Conservation (phyloP, 2,888 invertebrate species). For the Drosophila histrio region DNA sequence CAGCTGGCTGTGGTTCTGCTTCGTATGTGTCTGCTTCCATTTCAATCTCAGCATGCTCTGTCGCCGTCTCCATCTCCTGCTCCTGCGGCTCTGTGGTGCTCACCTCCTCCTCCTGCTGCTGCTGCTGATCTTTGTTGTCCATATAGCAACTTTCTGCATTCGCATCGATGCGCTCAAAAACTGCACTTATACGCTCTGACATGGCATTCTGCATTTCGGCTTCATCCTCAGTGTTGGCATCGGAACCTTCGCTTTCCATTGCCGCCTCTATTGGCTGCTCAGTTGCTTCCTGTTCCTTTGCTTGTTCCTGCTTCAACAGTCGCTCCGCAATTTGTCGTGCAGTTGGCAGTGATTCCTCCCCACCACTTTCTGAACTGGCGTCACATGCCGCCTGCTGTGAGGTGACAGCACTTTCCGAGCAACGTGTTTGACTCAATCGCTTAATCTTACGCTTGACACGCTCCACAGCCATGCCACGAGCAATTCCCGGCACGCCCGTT, state of each 20-base stretch:
- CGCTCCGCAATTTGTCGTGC: slow-evolving; percentile 82
- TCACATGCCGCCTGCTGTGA: slow-evolving; percentile 15
- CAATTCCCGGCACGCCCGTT: slow-evolving; percentile 77
- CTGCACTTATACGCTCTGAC: slow-evolving; percentile 32
- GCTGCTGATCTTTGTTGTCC: not conserved
- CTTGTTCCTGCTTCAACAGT: slow-evolving; percentile 57
- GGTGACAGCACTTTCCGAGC: slow-evolving; percentile 35
- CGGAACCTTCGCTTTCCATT: slow-evolving; percentile 39
- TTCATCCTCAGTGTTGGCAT: slow-evolving; percentile 47
- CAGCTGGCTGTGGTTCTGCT: not conserved
- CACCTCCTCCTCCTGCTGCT: not conserved
- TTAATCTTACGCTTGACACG: slow-evolving; percentile 62
- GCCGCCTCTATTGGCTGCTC: not conserved
- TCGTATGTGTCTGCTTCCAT: not conserved
- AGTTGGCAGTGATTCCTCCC: slow-evolving; percentile 64
- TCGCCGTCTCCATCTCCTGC: not conserved
- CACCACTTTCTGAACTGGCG: slow-evolving; percentile 65
- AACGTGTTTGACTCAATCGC: slow-evolving; percentile 41
- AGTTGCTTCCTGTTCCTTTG: not conserved
- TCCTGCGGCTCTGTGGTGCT: not conserved
- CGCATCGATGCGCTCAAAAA: slow-evolving; percentile 52
- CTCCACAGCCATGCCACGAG: slow-evolving; percentile 81
- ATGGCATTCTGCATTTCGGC: slow-evolving; percentile 41
- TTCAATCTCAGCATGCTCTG: not conserved
- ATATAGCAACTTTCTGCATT: not conserved